phyloP scores from a whole-genome alignment of 1,140 invertebrate species.

The Gyrodactylus salaris region DNA sequence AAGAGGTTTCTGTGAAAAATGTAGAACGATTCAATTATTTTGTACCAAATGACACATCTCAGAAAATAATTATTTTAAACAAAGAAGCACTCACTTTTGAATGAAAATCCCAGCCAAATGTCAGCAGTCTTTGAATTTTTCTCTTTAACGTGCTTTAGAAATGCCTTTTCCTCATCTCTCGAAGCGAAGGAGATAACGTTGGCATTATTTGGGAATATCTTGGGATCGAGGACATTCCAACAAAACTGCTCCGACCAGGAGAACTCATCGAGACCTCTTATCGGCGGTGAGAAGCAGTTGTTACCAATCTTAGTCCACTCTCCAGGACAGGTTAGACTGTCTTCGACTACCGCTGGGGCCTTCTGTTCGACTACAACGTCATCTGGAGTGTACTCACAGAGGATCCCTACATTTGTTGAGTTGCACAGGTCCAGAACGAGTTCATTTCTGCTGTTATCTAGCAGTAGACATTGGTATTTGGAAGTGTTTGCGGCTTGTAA shows the following conservation, averaged over 20 bases:
- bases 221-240: background rate
- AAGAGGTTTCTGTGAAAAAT: no score
- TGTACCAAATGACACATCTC: no score
- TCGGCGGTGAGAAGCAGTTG: background rate
- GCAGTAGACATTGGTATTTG: background rate
- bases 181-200: background rate
- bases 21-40: no score
- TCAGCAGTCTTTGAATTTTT: background rate
- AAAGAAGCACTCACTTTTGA: no score
- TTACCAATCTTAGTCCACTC: background rate
- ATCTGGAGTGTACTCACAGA: background rate
- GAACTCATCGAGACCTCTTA: background rate
- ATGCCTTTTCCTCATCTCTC: background rate
- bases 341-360: background rate
- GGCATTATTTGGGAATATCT: background rate
- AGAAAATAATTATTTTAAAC: no score
- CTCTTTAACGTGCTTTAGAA: background rate
- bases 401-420: background rate
- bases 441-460: background rate
- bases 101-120: background rate
- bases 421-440: background rate
- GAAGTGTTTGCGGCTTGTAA: background rate
- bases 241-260: background rate
- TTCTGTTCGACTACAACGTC: no score
- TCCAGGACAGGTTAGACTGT: background rate